These are phyloP conservation scores for Sebastes fasciatus DNA, from an alignment of 2,113 vertebrate species.

Conservation along the genomic window DNA sequence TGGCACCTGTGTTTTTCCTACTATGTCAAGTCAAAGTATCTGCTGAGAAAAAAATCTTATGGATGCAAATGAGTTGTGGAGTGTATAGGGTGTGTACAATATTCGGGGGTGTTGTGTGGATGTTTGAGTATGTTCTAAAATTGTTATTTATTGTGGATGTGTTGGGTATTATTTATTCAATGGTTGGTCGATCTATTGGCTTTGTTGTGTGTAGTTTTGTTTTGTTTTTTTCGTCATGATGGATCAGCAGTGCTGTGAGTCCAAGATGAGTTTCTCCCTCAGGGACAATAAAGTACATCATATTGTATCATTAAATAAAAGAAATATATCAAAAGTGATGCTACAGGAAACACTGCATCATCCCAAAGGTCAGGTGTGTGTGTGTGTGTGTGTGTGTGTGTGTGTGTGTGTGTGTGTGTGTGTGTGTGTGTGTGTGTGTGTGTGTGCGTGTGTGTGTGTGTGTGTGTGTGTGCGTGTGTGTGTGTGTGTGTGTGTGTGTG, in stretches of 20 bases:
- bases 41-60: neutral
- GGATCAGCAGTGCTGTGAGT: constrained; percentile 1
- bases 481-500: constrained; percentile 8
- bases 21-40: neutral
- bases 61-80: neutral
- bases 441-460: neutral
- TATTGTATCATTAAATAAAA: constrained; percentile 3
- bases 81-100: neutral
- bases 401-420: neutral
- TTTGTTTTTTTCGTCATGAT: constrained; percentile 9
- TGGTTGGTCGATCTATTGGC: neutral
- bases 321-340: constrained; percentile 24
- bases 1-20: neutral
- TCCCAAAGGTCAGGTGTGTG: constrained; percentile 24
- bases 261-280: neutral
- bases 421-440: neutral
- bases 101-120: neutral
- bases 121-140: neutral
- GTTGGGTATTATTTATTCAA: neutral
- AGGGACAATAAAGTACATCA: neutral
- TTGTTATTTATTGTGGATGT: neutral
- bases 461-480: neutral
- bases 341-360: constrained; percentile 25
- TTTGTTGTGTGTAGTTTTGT: neutral
- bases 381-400: constrained; percentile 1